phyloP scores from a whole-genome alignment of 2,113 vertebrate genomes.

The Columbina picui region DNA sequence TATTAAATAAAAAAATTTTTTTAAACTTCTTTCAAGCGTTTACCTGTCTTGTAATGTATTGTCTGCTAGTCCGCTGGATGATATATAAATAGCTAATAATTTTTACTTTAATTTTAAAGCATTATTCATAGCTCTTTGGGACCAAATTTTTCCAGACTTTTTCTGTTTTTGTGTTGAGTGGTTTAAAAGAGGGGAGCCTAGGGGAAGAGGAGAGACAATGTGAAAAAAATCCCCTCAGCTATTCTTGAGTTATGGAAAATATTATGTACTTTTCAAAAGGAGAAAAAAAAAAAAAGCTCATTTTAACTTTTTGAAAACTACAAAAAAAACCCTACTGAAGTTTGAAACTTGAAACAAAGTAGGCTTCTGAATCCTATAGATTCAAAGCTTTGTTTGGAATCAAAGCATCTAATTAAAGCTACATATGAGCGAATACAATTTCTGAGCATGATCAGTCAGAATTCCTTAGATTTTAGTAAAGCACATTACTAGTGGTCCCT shows the following conservation, averaged over 20 bases:
- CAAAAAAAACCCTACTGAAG: background rate
- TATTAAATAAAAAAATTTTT: background rate
- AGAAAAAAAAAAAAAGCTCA: background rate
- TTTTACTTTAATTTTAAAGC: background rate
- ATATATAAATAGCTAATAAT: background rate
- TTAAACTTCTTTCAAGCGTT: background rate
- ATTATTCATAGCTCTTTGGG: background rate
- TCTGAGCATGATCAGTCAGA: background rate
- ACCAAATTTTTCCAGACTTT: background rate
- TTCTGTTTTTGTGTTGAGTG: conserved; percentile 9
- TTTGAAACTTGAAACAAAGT: background rate
- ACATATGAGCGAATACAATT: background rate
- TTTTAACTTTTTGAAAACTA: background rate
- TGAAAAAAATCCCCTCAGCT: background rate
- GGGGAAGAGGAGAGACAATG: background rate
- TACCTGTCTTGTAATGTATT: background rate
- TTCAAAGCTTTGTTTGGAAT: background rate
- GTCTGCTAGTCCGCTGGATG: background rate
- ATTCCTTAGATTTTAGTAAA: background rate
- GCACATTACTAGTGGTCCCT: background rate
- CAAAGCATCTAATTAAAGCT: background rate
- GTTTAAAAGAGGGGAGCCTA: background rate
- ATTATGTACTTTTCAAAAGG: background rate
- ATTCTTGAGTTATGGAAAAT: background rate
- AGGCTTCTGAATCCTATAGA: background rate